Evolutionary conservation across 2,888 invertebrate species (phyloP).

Genomic region (Dynastes maya): DNA sequence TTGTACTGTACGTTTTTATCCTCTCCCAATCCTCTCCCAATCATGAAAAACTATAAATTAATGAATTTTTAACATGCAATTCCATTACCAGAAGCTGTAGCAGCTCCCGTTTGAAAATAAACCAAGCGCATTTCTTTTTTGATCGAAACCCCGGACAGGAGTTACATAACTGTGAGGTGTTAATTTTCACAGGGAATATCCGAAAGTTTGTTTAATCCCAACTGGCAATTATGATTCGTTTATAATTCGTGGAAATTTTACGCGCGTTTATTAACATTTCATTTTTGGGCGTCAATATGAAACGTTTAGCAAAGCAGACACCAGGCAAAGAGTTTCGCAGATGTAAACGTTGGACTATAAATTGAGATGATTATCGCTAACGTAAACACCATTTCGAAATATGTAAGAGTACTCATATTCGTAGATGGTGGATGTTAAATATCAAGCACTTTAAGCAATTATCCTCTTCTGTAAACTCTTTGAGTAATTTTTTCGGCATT

Average conservation of each 20-base stretch:
- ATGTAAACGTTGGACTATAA: constrained; percentile 15
- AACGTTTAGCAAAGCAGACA: not conserved
- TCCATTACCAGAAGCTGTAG: not conserved
- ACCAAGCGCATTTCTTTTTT: not conserved
- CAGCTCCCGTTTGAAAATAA: not conserved
- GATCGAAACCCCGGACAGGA: not conserved
- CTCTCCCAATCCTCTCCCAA: no score
- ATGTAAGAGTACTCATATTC: not conserved
- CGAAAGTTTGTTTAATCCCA: constrained; percentile 18
- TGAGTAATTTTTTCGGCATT: constrained; percentile 10
- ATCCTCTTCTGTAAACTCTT: not conserved
- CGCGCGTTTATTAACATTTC: constrained; percentile 28
- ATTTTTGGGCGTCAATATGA: constrained; percentile 26
- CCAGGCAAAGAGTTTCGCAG: not conserved
- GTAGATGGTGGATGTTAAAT: constrained; percentile 10
- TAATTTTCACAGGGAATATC: constrained; percentile 31
- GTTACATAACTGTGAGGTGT: constrained; percentile 13
- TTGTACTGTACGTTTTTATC: no score
- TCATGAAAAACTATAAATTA: no score
- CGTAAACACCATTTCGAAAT: not conserved
- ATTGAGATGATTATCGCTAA: constrained; percentile 14
- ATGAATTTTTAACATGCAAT: not conserved
- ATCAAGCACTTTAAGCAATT: constrained; percentile 3
- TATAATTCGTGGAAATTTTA: constrained; percentile 15
- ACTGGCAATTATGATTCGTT: not conserved